Conservation (phyloP, 2,888 invertebrate species). For the Cephus sareptanus region DNA sequence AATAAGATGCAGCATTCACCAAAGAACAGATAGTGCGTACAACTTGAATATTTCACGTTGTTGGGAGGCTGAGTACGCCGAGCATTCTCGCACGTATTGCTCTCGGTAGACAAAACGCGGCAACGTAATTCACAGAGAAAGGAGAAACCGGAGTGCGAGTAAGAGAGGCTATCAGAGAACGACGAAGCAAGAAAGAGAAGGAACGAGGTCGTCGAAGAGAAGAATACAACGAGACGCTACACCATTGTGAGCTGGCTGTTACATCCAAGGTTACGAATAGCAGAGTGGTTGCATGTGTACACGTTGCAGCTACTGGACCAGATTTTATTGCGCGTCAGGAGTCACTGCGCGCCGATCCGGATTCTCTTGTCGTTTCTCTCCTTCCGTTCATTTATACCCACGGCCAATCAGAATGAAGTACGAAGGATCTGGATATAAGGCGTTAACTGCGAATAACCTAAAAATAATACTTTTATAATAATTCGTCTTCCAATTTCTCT, state of each 20-base stretch:
- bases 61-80: not conserved
- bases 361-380: not conserved
- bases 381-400: not conserved
- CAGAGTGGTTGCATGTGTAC: slow-evolving; percentile 16
- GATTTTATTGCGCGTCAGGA: slow-evolving; percentile 7
- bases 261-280: slow-evolving; percentile 45
- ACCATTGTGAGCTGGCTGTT: slow-evolving; percentile 44
- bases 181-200: slow-evolving; percentile 7
- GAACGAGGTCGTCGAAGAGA: slow-evolving; percentile 27
- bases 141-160: not conserved
- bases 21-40: not conserved
- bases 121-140: not conserved
- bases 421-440: not conserved
- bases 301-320: slow-evolving; percentile 9
- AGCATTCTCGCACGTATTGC: not conserved
- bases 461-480: not conserved
- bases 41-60: not conserved
- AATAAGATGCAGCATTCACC: not conserved
- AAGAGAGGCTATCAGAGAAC: not conserved
- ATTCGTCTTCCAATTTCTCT: not conserved
- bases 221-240: slow-evolving; percentile 28
- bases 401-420: not conserved
- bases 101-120: slow-evolving; percentile 2
- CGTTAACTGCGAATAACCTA: not conserved
- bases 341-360: slow-evolving; percentile 1